A percentile compares a stretch with the other conserved stretches of the same genome.
phyloP scores from a whole-genome alignment of 2,888 invertebrate genomes.

The Polymixis flavicincta region DNA sequence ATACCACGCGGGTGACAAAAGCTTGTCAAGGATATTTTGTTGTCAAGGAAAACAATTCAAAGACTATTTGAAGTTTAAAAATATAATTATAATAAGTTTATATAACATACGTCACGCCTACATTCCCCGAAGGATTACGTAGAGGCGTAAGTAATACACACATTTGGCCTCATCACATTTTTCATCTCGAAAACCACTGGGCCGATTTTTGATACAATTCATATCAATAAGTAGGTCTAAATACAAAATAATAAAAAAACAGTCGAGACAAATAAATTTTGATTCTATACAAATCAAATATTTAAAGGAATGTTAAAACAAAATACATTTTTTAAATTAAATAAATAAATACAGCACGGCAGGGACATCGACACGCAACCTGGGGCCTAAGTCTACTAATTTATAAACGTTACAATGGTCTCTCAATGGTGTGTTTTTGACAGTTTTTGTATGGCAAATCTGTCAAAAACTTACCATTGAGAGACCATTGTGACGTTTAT shows the following conservation, averaged over 20 bases:
- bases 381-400: too few relatives aligned
- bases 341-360: constrained; percentile 2
- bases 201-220: background rate
- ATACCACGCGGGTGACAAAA: too few relatives aligned
- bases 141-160: background rate
- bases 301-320: constrained; percentile 42
- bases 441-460: too few relatives aligned
- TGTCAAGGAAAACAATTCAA: background rate
- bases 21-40: background rate
- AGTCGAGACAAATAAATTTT: constrained; percentile 37
- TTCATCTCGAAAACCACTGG: background rate
- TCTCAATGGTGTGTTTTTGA: too few relatives aligned
- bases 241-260: constrained; percentile 27
- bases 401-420: too few relatives aligned
- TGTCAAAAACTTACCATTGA: too few relatives aligned
- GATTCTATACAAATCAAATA: constrained; percentile 27
- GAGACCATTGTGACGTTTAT: too few relatives aligned
- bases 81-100: constrained; percentile 31
- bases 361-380: too few relatives aligned
- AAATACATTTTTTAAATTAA: background rate
- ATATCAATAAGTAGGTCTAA: constrained; percentile 8
- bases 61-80: background rate
- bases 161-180: background rate
- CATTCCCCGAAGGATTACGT: rapidly evolving
- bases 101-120: background rate